Conservation (phyloP, 2,797 vertebrate species). For the Lagorchestes hirsutus region DNA sequence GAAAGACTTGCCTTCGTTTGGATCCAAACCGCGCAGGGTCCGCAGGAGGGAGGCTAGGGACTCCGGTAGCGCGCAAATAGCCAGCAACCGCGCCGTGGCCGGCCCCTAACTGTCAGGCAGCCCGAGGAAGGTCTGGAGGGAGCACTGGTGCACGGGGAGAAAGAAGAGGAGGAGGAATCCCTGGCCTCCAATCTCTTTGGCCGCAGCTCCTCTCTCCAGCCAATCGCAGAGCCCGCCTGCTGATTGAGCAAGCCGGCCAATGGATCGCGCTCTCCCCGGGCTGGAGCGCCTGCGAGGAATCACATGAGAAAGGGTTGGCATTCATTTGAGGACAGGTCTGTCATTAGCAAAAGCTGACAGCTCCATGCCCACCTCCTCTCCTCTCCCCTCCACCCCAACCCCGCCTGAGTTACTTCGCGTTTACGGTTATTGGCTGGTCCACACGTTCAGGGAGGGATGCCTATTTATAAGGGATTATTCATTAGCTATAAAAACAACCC, state of each 20-base stretch:
- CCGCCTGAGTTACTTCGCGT: not conserved
- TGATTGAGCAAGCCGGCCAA: not conserved
- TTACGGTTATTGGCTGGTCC: not conserved
- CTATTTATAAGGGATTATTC: constrained; percentile 3
- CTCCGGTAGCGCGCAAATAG: not conserved
- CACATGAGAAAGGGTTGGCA: not conserved
- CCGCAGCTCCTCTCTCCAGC: not conserved
- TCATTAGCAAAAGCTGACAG: not conserved
- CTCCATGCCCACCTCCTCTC: not conserved
- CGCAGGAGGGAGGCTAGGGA: not conserved
- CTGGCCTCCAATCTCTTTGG: not conserved
- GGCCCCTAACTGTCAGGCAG: not conserved
- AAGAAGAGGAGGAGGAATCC: not conserved
- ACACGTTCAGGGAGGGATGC: not conserved
- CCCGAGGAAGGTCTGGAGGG: not conserved
- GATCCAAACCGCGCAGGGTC: not conserved
- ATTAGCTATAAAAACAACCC: not conserved
- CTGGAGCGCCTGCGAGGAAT: not conserved
- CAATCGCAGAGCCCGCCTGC: not conserved
- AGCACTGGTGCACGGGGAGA: not conserved
- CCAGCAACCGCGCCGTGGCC: not conserved
- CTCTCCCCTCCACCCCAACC: not conserved
- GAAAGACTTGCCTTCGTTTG: not conserved
- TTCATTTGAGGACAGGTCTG: not conserved
- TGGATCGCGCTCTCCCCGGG: not conserved